Evolutionary conservation across 2,888 invertebrate genomes (phyloP), one percentile per base, ranked within the genome.

Genomic region (Laspeyria flexula): DNA sequence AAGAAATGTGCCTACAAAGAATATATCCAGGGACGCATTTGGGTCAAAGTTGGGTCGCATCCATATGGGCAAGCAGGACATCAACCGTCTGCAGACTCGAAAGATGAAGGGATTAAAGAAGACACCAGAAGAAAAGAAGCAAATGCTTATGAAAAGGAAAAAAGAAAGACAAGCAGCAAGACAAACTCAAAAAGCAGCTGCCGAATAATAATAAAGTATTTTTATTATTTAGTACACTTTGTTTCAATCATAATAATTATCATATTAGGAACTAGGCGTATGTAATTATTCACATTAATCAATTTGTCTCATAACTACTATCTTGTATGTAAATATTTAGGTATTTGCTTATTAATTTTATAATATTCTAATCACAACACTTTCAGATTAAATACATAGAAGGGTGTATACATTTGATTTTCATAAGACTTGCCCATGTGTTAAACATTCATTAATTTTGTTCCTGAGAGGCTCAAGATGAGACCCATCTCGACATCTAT

Each of bases 1-100:
- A 5, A 96, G 95, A 90, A 93, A 94, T 0, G 95, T 95, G 64
- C 96, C 96, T 76, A 97, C 96, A 93, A 99, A 99, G 94, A 99
- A 99, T 81, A 94, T 99, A 49, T 95, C 95, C 0, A 94, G 94
- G 43, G 98, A 99, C 91, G 94, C 94, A 1, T 95, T 99, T 76
- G 99, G 99, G 45, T 96, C 96, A 6, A 97, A 96, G 71, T 93
- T 97, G 75, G 99, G 98, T 33, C 95, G 98, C 43, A 95, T 99
- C 49, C 99, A 99, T 86, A 94, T 99, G 93, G 97, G 97, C 64
- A 95, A 95, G 71, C 99, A 99, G 79, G 95, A 97, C 72, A 93
- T 99, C 25, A 93, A 94, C 43, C 95, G 95, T 63, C 88, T 99
- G 58, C 98, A 99, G 82, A 98, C 97, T 1, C 94, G 98, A 55